phyloP scores from a whole-genome alignment of 2,797 vertebrate genomes.

The Anguilla marmorata region DNA sequence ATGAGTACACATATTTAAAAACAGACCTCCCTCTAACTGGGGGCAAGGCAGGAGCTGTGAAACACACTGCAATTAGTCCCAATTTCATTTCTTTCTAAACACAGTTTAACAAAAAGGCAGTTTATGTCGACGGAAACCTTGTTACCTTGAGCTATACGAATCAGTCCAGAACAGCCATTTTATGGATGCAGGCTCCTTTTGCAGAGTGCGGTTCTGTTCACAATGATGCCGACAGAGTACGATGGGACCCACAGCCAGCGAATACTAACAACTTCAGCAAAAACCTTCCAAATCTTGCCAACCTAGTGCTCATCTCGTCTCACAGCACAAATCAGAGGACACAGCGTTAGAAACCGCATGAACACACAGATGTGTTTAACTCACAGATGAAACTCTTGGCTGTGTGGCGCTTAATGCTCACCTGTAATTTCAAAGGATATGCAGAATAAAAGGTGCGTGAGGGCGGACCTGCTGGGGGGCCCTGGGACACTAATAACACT shows the following conservation, averaged over 20 bases:
- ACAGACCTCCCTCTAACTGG: background rate
- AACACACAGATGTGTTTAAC: background rate
- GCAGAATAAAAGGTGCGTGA: conserved; percentile 11
- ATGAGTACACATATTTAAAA: background rate
- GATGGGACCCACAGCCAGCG: background rate
- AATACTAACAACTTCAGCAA: background rate
- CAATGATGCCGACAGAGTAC: background rate
- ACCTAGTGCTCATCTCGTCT: background rate
- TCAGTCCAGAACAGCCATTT: background rate
- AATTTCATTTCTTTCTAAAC: background rate
- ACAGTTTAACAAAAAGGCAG: conserved; percentile 7
- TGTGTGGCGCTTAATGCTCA: background rate
- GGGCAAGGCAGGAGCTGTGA: background rate
- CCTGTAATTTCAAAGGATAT: background rate
- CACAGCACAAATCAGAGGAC: background rate
- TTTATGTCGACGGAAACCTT: background rate
- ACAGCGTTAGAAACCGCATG: background rate
- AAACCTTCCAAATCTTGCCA: background rate
- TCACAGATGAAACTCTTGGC: background rate
- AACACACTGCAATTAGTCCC: background rate
- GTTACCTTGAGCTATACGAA: background rate
- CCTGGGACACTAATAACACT: conserved; percentile 51
- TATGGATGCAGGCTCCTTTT: background rate
- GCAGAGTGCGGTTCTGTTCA: background rate
- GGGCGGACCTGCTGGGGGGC: conserved; percentile 28